These are phyloP conservation scores for Polyommatus iphigenia DNA, from an alignment of 2,888 invertebrate genomes.

Conservation along the genomic window DNA sequence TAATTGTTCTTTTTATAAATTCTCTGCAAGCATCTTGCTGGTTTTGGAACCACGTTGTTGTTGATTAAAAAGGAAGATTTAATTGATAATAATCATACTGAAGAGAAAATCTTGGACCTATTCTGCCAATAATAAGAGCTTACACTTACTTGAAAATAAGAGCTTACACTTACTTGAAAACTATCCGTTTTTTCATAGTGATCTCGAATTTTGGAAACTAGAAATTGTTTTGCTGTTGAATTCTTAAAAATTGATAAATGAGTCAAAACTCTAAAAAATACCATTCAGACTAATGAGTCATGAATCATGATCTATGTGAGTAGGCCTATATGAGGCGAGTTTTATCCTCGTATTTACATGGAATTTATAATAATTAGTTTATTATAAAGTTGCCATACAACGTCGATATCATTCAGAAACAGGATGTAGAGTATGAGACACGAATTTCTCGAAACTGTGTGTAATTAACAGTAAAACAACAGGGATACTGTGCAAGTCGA, in stretches of 20 bases:
- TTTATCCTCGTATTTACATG: background rate
- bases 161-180: no score
- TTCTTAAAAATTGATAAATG: background rate
- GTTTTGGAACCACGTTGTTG: background rate
- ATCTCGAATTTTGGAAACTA: background rate
- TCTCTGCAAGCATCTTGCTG: background rate
- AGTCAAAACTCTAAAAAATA: no score
- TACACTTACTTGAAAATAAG: no score
- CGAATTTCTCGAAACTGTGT: background rate
- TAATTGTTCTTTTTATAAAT: background rate
- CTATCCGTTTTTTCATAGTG: background rate
- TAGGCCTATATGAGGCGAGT: background rate
- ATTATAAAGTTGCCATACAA: background rate
- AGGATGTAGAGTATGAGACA: background rate
- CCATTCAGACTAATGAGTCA: no score
- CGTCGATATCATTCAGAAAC: background rate
- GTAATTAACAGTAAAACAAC: background rate
- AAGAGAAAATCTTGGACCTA: no score
- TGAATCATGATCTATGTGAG: background rate
- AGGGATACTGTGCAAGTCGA: background rate
- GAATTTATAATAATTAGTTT: background rate
- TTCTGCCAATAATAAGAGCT: background rate
- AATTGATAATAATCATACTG: no score
- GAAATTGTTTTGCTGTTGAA: background rate
- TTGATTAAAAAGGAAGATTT: background rate